Evolutionary conservation across 2,797 vertebrate genomes (phyloP).

Genomic region (Aldrovandia affinis): DNA sequence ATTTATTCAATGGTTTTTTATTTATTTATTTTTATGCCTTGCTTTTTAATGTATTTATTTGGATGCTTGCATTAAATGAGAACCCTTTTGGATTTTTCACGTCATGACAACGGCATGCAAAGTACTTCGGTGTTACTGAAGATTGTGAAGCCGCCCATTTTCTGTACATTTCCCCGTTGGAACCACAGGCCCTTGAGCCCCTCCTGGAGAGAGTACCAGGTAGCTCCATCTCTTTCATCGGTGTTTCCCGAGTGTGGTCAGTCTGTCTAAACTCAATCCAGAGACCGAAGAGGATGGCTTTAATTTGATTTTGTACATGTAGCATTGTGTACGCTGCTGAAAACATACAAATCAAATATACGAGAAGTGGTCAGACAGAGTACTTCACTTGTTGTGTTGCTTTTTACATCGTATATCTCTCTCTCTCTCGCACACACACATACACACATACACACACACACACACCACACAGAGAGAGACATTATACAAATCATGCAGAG

Average conservation of each 20-base stretch:
- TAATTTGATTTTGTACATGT: background rate
- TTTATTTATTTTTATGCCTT: conserved; percentile 57
- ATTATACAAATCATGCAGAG: background rate
- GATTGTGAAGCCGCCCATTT: background rate
- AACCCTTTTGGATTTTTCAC: conserved; percentile 33
- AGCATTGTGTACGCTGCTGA: conserved; percentile 18
- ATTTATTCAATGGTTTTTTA: conserved; percentile 49
- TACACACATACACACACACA: background rate
- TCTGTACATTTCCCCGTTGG: background rate
- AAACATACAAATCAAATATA: background rate
- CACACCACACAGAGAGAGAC: too few species aligned
- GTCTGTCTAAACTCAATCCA: conserved; percentile 17
- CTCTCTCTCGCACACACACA: background rate
- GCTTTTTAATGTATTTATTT: conserved; percentile 47
- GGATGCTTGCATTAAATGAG: conserved; percentile 30
- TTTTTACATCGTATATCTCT: conserved; percentile 20
- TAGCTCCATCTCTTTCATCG: background rate
- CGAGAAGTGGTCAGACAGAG: background rate
- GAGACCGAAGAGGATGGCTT: background rate
- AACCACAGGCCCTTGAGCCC: conserved; percentile 4
- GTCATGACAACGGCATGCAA: background rate
- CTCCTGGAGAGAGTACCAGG: conserved; percentile 26
- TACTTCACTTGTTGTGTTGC: background rate
- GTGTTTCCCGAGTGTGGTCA: conserved; percentile 16
- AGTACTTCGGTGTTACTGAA: background rate